Conservation (phyloP, 1,140 invertebrate genomes). For the Sesamia nonagrioides region DNA sequence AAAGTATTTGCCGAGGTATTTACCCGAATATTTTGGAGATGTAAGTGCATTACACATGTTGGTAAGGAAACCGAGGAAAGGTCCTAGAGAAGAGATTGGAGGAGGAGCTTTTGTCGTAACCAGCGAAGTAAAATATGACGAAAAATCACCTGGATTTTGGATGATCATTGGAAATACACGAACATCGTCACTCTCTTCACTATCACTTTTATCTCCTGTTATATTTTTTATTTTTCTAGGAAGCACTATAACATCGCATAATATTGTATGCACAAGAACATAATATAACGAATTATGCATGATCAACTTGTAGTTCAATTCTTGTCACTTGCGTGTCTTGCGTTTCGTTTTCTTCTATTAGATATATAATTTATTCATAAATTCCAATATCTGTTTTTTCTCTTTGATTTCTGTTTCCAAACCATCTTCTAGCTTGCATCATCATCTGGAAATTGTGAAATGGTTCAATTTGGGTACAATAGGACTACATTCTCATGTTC, state of each 20-base stretch:
- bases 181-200: background rate
- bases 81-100: conserved; percentile 46
- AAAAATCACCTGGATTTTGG: background rate
- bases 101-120: background rate
- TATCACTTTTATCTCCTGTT: background rate
- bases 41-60: conserved; percentile 55
- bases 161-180: background rate
- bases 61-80: conserved; percentile 58
- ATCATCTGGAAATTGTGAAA: conserved; percentile 54
- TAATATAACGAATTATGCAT: background rate
- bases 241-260: background rate
- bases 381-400: conserved; percentile 60
- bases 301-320: no score
- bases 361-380: background rate
- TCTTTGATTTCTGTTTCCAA: conserved; percentile 65
- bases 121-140: background rate
- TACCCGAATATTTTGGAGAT: conserved; percentile 37
- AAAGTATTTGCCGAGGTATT: conserved; percentile 52
- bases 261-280: background rate
- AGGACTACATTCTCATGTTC: no score
- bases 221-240: background rate
- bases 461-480: background rate
- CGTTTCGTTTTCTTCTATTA: conserved; percentile 20
- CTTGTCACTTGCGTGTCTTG: background rate
- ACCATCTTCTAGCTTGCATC: conserved; percentile 52